Evolutionary conservation across 2,797 vertebrate species (phyloP).

Genomic region (Enteromius trimaculatus): DNA sequence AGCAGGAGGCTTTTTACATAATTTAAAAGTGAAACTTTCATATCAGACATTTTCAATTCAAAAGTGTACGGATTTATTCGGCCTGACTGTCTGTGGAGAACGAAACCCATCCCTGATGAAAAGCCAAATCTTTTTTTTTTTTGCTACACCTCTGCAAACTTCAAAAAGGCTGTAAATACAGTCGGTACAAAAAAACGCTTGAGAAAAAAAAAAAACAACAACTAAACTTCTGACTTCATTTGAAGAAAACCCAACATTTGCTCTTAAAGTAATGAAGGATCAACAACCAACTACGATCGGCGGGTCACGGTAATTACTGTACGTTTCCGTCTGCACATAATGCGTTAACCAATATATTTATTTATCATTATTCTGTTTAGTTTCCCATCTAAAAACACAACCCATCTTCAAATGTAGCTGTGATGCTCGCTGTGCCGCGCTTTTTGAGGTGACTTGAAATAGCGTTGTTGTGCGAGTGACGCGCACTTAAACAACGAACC

Average conservation of each 20-base stretch:
- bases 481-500: conserved; percentile 76
- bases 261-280: conserved; percentile 52
- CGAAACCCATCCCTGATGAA: conserved; percentile 43
- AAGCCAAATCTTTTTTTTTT: conserved; percentile 65
- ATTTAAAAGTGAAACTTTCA: conserved; percentile 57
- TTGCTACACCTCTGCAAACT: conserved; percentile 67
- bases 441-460: conserved; percentile 79
- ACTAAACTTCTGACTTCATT: conserved; percentile 71
- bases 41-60: conserved; percentile 38
- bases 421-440: conserved; percentile 66
- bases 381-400: conserved; percentile 75
- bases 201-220: conserved; percentile 67
- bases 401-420: conserved; percentile 72
- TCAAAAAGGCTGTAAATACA: conserved; percentile 74
- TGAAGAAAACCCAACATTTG: conserved; percentile 63
- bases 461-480: conserved; percentile 60
- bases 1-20: conserved; percentile 42
- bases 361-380: conserved; percentile 78
- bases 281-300: too few species aligned
- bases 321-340: conserved; percentile 67
- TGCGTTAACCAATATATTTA: conserved; percentile 81
- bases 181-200: conserved; percentile 61
- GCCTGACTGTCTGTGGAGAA: conserved; percentile 35
- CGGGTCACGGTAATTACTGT: conserved; percentile 69
- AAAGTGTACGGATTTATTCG: conserved; percentile 22